Evolutionary conservation across 2,797 vertebrate species (phyloP).

Genomic region (Enteromius unitaeniatus): DNA sequence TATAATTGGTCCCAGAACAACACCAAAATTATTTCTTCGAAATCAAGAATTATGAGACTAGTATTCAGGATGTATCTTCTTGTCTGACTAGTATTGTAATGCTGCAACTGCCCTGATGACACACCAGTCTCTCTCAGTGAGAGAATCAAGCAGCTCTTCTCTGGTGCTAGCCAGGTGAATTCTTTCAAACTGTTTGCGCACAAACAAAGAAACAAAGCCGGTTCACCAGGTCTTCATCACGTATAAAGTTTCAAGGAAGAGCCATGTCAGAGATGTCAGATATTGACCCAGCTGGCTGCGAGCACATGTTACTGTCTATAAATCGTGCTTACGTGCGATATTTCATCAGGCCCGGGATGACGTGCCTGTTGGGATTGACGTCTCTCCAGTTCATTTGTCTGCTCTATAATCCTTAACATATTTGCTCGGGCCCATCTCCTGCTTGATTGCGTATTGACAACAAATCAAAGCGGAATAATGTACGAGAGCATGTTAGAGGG

Average conservation of each 20-base stretch:
- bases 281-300: slow-evolving; percentile 76
- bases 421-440: slow-evolving; percentile 74
- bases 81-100: background rate
- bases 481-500: slow-evolving; percentile 76
- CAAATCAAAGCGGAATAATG: slow-evolving; percentile 83
- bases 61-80: background rate
- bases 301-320: slow-evolving; percentile 82
- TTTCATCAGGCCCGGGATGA: slow-evolving; percentile 75
- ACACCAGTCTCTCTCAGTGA: background rate
- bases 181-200: background rate
- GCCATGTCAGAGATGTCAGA: slow-evolving; percentile 61
- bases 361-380: slow-evolving; percentile 79
- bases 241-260: slow-evolving; percentile 28
- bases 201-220: slow-evolving; percentile 19
- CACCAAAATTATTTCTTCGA: background rate
- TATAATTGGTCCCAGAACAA: background rate
- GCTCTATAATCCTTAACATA: slow-evolving; percentile 81
- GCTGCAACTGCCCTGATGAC: background rate
- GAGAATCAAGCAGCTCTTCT: background rate
- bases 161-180: background rate
- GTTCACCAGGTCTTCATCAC: background rate
- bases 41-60: background rate
- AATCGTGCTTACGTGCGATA: slow-evolving; percentile 74
- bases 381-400: slow-evolving; percentile 79
- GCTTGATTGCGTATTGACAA: slow-evolving; percentile 85